phyloP scores from a whole-genome alignment of 1,140 invertebrate species.

The Yoshiicerus persimilis region DNA sequence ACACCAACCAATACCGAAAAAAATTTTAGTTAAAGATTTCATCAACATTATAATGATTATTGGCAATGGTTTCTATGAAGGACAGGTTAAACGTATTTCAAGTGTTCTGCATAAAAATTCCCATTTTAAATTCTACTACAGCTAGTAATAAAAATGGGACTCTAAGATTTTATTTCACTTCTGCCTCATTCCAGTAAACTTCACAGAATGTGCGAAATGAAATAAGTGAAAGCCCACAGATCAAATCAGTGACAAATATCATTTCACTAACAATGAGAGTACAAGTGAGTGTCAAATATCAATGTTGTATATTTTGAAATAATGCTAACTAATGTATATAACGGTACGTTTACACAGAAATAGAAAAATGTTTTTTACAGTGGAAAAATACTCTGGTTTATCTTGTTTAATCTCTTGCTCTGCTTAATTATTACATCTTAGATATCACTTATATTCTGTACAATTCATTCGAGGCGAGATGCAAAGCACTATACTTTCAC shows the following conservation, averaged over 20 bases:
- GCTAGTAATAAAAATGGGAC: neutral
- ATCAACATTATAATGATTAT: neutral
- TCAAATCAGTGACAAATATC: neutral
- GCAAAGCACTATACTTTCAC: neutral
- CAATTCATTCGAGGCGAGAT: neutral
- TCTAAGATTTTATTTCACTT: neutral
- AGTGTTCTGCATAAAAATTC: neutral
- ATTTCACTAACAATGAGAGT: neutral
- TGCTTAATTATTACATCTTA: neutral
- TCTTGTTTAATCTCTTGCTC: neutral
- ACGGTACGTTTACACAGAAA: neutral
- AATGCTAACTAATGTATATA: neutral
- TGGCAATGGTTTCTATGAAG: constrained; percentile 18
- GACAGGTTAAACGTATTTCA: neutral
- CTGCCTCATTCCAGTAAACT: neutral
- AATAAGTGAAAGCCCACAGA: neutral
- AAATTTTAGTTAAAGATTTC: neutral
- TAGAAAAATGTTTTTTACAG: too few species aligned
- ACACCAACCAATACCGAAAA: neutral
- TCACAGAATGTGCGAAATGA: neutral
- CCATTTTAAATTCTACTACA: neutral
- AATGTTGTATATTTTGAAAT: neutral
- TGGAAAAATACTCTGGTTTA: neutral
- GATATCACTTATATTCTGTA: neutral
- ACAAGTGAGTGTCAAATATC: neutral